These are phyloP conservation scores for Helostoma temminkii DNA, from an alignment of 2,797 vertebrate genomes.

Conservation along the genomic window DNA sequence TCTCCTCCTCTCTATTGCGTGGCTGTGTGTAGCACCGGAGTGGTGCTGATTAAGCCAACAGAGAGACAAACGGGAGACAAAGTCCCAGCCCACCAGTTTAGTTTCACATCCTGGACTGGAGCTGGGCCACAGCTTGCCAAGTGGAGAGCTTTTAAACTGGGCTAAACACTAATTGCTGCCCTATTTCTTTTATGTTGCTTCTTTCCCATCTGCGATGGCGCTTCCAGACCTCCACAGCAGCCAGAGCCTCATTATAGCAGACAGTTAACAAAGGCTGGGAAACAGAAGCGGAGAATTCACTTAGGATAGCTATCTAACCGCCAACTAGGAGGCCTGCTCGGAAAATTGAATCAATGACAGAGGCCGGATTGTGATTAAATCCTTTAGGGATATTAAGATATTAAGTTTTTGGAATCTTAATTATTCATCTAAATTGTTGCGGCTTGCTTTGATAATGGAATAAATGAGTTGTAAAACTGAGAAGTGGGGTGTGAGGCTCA, in stretches of 20 bases:
- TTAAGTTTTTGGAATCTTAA: conserved; percentile 79
- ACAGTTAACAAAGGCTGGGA: conserved; percentile 86
- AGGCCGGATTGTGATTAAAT: conserved; percentile 75
- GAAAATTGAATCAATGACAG: conserved; percentile 85
- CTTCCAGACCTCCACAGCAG: conserved; percentile 85
- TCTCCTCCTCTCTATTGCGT: conserved; percentile 79
- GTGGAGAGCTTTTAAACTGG: conserved; percentile 86
- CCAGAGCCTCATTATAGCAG: conserved; percentile 86
- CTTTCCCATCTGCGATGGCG: conserved; percentile 86
- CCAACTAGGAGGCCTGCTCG: conserved; percentile 76
- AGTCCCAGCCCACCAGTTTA: conserved; percentile 84
- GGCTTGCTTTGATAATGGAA: conserved; percentile 66
- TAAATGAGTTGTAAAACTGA: conserved; percentile 52
- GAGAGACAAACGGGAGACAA: conserved; percentile 83
- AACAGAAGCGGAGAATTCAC: conserved; percentile 83
- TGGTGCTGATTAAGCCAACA: conserved; percentile 81
- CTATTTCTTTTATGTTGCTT: conserved; percentile 87
- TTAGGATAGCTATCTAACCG: conserved; percentile 82
- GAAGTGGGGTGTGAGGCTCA: conserved; percentile 20
- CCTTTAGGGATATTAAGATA: conserved; percentile 82
- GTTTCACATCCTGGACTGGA: conserved; percentile 83
- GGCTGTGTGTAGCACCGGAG: conserved; percentile 76
- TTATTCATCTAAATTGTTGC: conserved; percentile 79
- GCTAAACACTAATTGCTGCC: conserved; percentile 88
- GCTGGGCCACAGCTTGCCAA: conserved; percentile 83